Base-by-base conservation (phyloP, 1,140 invertebrate species). In the Caenorhabditis tropicalis region DNA sequence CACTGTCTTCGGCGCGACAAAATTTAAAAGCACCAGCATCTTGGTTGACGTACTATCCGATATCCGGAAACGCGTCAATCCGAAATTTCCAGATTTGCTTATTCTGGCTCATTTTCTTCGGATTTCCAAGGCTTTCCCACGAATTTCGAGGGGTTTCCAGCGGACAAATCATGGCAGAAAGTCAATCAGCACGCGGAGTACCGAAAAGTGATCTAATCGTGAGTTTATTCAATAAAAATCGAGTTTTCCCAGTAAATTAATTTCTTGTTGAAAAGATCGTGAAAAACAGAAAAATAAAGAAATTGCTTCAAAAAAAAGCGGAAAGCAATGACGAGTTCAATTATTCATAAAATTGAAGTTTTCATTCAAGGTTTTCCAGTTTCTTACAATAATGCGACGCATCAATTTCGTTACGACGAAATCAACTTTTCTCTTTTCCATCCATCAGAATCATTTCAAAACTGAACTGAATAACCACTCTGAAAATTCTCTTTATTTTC, bases 201-300 rank as follows among this genome's bases (percentile, higher is more conserved):
- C 65, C 65, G 10, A 74, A 74, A 74, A 74, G 65, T 46, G 65
- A 74, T 21, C 21, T 74, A 9, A 74, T 74, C 24, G 65, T 74
- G 27, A 74, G 65, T 74, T 5, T 24, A 74, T n/a, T n/a, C n/a
- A n/a, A n/a, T n/a, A n/a, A n/a, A n/a, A n/a, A n/a, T n/a, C n/a
- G n/a, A n/a, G n/a, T n/a, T n/a, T n/a, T n/a, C n/a, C n/a, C n/a
- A n/a, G n/a, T n/a, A n/a, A n/a, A n/a, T n/a, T n/a, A n/a, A n/a
- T n/a, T n/a, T n/a, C n/a, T n/a, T n/a, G n/a, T n/a, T n/a, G n/a
- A n/a, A n/a, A n/a, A n/a, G n/a, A n/a, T n/a, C n/a, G n/a, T n/a
- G n/a, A n/a, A n/a, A n/a, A n/a, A n/a, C n/a, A n/a, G n/a, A n/a
- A n/a, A n/a, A n/a, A n/a, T n/a, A n/a, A n/a, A n/a, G n/a, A n/a